Evolutionary conservation across 2,797 vertebrate genomes (phyloP).

Genomic region (Fringilla coelebs): DNA sequence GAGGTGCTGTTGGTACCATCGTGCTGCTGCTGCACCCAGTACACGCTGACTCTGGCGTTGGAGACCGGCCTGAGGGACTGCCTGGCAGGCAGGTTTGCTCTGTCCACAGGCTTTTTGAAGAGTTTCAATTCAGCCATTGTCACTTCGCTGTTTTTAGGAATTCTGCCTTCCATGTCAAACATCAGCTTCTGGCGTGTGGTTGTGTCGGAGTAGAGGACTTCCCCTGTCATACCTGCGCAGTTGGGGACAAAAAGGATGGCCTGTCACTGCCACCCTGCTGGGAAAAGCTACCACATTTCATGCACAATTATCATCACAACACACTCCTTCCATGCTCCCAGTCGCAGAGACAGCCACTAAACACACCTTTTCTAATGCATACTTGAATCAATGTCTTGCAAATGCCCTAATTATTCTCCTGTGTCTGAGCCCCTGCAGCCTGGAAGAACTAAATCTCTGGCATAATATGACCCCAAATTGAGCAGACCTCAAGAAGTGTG

Average conservation of each 20-base stretch:
- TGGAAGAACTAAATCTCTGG: background rate
- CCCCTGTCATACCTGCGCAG: slow-evolving; percentile 81
- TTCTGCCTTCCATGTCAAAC: slow-evolving; percentile 89
- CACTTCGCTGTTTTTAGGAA: slow-evolving; percentile 90
- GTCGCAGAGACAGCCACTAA: background rate
- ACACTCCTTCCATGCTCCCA: background rate
- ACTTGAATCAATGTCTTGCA: background rate
- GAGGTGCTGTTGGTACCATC: slow-evolving; percentile 88
- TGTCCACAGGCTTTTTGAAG: slow-evolving; percentile 85
- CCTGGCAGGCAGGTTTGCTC: slow-evolving; percentile 70
- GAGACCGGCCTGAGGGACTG: slow-evolving; percentile 77
- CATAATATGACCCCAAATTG: background rate
- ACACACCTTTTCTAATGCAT: slow-evolving; percentile 21
- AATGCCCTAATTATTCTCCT: background rate
- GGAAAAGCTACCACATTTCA: background rate
- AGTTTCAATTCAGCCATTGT: slow-evolving; percentile 94
- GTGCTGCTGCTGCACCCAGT: slow-evolving; percentile 84
- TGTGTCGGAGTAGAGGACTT: slow-evolving; percentile 83
- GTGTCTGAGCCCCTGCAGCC: background rate
- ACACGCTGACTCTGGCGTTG: slow-evolving; percentile 89
- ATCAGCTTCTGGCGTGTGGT: slow-evolving; percentile 80
- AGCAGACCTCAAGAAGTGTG: background rate
- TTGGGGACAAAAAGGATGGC: background rate
- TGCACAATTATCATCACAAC: background rate
- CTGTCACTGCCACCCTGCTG: background rate